Conservation (phyloP, 2,797 vertebrate species). For the Menidia menidia region DNA sequence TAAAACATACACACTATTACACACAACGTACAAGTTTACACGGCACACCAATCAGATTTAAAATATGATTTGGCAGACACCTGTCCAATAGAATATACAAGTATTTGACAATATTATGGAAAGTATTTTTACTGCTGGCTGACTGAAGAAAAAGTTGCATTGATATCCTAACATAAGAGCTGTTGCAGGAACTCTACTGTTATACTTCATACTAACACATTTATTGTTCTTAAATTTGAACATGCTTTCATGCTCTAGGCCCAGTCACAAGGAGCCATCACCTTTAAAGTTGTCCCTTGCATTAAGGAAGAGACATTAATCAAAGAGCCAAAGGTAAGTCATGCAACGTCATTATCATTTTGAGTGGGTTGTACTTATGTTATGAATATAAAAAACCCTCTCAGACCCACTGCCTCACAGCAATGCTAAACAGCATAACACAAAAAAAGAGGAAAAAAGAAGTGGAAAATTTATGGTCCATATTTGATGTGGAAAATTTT, state of each 20-base stretch:
- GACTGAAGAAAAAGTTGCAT: no score
- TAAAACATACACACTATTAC: not conserved
- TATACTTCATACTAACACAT: no score
- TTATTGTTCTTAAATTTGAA: no score
- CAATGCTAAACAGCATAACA: no score
- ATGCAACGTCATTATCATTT: not conserved
- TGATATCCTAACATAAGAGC: no score
- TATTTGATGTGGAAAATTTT: not conserved
- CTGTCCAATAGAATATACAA: not conserved
- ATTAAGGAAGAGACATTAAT: constrained; percentile 87
- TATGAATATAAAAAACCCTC: no score
- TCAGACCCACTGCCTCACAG: no score
- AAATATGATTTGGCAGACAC: not conserved
- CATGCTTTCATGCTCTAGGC: constrained; percentile 76
- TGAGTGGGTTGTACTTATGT: not conserved
- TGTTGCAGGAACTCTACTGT: no score
- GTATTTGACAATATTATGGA: not conserved
- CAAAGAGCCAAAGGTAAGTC: constrained; percentile 92
- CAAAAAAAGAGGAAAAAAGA: no score
- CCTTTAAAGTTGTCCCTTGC: constrained; percentile 95
- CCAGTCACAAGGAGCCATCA: constrained; percentile 96
- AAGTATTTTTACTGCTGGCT: not conserved
- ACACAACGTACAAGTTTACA: not conserved
- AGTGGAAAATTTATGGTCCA: no score
- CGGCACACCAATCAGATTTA: not conserved